These are phyloP conservation scores for Vespertilio murinus DNA, from an alignment of 2,797 vertebrate genomes.

Conservation along the genomic window DNA sequence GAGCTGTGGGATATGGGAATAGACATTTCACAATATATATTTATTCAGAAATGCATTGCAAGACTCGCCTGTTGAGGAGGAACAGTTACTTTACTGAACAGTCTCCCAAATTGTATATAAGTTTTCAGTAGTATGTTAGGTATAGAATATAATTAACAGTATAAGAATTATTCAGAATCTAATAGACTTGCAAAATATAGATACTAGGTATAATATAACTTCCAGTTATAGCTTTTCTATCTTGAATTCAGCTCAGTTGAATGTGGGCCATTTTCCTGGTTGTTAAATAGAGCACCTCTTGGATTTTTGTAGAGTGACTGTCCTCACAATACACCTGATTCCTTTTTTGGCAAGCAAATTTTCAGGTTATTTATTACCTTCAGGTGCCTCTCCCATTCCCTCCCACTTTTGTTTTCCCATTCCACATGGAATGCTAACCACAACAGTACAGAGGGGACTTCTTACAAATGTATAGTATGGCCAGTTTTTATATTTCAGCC, in stretches of 20 bases:
- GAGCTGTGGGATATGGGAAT: slow-evolving; percentile 6
- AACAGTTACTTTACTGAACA: background rate
- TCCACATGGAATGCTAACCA: background rate
- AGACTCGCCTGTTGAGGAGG: slow-evolving; percentile 39
- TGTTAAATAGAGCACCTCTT: slow-evolving; percentile 6
- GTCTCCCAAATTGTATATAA: background rate
- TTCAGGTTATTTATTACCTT: slow-evolving; percentile 28
- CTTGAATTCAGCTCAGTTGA: background rate
- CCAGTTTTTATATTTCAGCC: background rate
- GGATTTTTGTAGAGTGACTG: slow-evolving; percentile 7
- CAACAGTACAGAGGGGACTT: background rate
- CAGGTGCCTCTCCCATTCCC: background rate
- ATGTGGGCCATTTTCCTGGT: slow-evolving; percentile 14
- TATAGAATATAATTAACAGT: slow-evolving; percentile 58
- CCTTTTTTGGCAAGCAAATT: background rate
- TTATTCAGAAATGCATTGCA: slow-evolving; percentile 58
- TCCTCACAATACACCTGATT: background rate
- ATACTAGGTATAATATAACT: background rate
- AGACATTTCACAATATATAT: slow-evolving; percentile 50
- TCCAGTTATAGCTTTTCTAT: background rate
- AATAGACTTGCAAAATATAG: slow-evolving; percentile 61
- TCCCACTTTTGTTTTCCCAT: background rate
- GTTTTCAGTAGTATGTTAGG: slow-evolving; percentile 30
- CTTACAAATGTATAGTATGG: background rate
- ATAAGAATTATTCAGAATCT: background rate